phyloP scores from a whole-genome alignment of 2,888 invertebrate genomes.

The Ferdinandea cuprea region DNA sequence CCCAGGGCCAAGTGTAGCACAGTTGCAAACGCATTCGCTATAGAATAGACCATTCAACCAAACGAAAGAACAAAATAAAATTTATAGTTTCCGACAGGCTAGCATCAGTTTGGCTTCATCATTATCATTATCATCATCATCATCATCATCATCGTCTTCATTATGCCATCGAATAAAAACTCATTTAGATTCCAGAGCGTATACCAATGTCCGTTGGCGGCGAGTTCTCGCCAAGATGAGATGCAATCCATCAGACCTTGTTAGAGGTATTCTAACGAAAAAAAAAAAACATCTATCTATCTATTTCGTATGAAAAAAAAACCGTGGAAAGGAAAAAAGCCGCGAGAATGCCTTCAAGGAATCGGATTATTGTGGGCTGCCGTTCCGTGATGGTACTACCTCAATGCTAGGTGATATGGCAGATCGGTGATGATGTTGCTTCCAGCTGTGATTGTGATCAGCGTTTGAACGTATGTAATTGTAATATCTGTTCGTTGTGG shows the following conservation, averaged over 20 bases:
- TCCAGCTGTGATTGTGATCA: conserved; percentile 53
- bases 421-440: conserved; percentile 7
- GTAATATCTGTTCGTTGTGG: conserved; percentile 49
- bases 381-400: conserved; percentile 34
- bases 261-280: conserved; percentile 57
- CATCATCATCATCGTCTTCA: conserved; percentile 60
- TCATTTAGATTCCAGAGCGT: conserved; percentile 57
- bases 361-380: conserved; percentile 27
- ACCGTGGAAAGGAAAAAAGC: conserved; percentile 4
- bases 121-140: conserved; percentile 62
- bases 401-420: conserved; percentile 22
- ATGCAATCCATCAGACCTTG: conserved; percentile 69
- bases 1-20: conserved; percentile 57
- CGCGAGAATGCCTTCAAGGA: conserved; percentile 46
- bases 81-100: conserved; percentile 70
- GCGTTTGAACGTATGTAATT: conserved; percentile 51
- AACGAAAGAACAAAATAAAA: conserved; percentile 57
- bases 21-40: conserved; percentile 29
- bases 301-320: conserved; percentile 17
- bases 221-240: conserved; percentile 48
- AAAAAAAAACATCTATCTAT: conserved; percentile 42
- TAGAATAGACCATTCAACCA: conserved; percentile 18
- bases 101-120: conserved; percentile 49
- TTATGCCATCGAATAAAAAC: conserved; percentile 63
- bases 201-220: neutral